Evolutionary conservation across 2,888 invertebrate species (phyloP).

Genomic region (Tineola bisselliella): DNA sequence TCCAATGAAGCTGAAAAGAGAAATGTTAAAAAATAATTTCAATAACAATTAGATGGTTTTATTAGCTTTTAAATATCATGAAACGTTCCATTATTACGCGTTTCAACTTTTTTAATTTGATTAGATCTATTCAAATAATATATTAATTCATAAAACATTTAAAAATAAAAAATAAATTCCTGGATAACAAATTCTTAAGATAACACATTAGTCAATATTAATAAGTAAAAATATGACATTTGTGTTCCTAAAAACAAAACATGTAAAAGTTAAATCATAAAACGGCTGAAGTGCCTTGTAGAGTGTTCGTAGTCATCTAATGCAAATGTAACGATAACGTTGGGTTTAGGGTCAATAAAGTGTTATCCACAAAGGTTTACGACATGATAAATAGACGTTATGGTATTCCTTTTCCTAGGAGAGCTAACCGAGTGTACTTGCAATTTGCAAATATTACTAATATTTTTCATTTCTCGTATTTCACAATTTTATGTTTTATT

Average conservation of each 20-base stretch:
- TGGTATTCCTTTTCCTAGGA: neutral
- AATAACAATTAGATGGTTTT: slow-evolving; percentile 28
- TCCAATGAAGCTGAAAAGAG: slow-evolving; percentile 38
- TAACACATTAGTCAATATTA: no score
- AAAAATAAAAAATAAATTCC: no score
- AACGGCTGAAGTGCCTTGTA: neutral
- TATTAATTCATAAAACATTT: no score
- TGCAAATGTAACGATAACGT: slow-evolving; percentile 63
- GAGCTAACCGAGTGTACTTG: neutral
- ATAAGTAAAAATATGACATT: neutral
- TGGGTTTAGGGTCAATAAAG: slow-evolving; percentile 62
- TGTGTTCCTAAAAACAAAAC: neutral
- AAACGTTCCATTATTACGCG: neutral
- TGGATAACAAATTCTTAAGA: no score
- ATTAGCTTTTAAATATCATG: neutral
- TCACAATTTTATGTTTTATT: no score
- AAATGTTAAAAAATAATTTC: slow-evolving; percentile 34
- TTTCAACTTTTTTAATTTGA: no score
- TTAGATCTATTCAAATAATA: no score
- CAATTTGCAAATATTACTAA: no score
- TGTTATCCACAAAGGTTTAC: slow-evolving; percentile 58
- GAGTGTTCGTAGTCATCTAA: slow-evolving; percentile 31
- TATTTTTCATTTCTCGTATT: no score
- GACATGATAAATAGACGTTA: slow-evolving; percentile 49
- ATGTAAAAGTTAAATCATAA: neutral